Percentiles rank a stretch among this genome's conserved stretches.
These are phyloP conservation scores for Leptosomus discolor DNA, from an alignment of 2,113 vertebrate genomes.

Conservation along the genomic window DNA sequence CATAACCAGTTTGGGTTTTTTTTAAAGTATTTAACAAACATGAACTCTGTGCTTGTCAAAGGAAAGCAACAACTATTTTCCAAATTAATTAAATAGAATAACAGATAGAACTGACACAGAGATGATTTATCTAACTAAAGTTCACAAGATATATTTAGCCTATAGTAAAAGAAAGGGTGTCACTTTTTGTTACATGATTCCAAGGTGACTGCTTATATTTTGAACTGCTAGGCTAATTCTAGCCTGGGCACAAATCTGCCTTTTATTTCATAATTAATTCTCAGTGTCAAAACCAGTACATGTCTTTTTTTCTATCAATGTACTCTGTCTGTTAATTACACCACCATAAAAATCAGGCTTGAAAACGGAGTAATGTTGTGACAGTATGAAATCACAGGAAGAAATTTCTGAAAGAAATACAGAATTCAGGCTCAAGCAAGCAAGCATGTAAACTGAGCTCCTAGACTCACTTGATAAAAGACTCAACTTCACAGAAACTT, in stretches of 20 bases:
- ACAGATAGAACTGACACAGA: slow-evolving; percentile 52
- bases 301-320: slow-evolving; percentile 65
- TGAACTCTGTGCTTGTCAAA: slow-evolving; percentile 48
- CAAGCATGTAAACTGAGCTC: neutral
- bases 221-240: slow-evolving; percentile 74
- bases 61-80: slow-evolving; percentile 59
- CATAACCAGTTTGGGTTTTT: neutral
- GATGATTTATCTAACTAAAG: slow-evolving; percentile 66
- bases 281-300: slow-evolving; percentile 74
- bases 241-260: slow-evolving; percentile 74
- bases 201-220: slow-evolving; percentile 78
- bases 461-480: neutral
- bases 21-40: slow-evolving; percentile 82
- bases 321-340: slow-evolving; percentile 71
- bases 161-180: slow-evolving; percentile 65
- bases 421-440: neutral
- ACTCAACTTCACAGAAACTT: neutral
- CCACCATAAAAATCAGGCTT: slow-evolving; percentile 24
- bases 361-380: neutral
- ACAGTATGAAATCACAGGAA: neutral
- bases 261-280: slow-evolving; percentile 80
- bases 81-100: slow-evolving; percentile 68
- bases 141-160: slow-evolving; percentile 60
- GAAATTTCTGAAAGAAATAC: neutral
- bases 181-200: slow-evolving; percentile 68